These are phyloP conservation scores for Hemithea aestivaria DNA, from an alignment of 2,888 invertebrate species.

Conservation along the genomic window DNA sequence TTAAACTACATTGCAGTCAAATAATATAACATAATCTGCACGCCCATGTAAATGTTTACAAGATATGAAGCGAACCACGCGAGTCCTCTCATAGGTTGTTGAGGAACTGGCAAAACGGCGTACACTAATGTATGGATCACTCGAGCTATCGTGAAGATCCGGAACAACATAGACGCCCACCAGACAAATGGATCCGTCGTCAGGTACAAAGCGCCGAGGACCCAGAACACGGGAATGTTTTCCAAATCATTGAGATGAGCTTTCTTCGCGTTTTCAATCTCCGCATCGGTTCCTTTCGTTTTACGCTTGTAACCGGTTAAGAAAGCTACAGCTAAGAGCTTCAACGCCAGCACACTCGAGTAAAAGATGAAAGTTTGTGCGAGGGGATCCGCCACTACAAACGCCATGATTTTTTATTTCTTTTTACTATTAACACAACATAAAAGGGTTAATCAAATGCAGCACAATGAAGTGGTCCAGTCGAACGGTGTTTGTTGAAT, in stretches of 20 bases:
- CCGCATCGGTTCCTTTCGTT: conserved; percentile 53
- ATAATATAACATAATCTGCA: conserved; percentile 45
- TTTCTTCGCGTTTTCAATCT: conserved; percentile 63
- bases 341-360: conserved; percentile 46
- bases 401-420: too few species aligned
- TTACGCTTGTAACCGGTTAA: conserved; percentile 42
- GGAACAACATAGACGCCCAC: conserved; percentile 45
- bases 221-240: conserved; percentile 82
- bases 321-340: conserved; percentile 42
- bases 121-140: conserved; percentile 82
- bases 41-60: conserved; percentile 54
- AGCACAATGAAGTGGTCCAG: too few species aligned
- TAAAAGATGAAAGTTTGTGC: conserved; percentile 42
- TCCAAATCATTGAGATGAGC: conserved; percentile 86
- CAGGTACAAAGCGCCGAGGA: conserved; percentile 77
- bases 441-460: too few species aligned
- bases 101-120: conserved; percentile 79
- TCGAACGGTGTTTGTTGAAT: too few species aligned
- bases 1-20: conserved; percentile 32
- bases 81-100: conserved; percentile 66
- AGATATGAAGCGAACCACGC: conserved; percentile 46
- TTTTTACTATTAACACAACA: too few species aligned
- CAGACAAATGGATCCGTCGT: conserved; percentile 69
- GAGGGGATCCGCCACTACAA: conserved; percentile 1
- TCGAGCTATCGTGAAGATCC: conserved; percentile 74